phyloP scores from a whole-genome alignment of 2,113 vertebrate species.

The Laticauda laticaudata region DNA sequence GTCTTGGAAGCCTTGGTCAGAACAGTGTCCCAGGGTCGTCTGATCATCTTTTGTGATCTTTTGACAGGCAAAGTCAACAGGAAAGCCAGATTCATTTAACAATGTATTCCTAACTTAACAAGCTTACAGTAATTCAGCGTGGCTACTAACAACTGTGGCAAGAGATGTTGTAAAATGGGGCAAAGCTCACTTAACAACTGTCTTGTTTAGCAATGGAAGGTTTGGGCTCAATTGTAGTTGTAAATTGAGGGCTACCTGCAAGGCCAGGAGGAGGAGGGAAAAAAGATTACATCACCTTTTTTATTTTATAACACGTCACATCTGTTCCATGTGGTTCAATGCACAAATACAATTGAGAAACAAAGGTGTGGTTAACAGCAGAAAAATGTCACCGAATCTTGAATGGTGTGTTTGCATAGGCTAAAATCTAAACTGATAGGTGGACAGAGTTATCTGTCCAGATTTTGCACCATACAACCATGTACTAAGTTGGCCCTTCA shows the following conservation, averaged over 20 bases:
- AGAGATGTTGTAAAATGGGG: too few species aligned
- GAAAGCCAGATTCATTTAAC: too few species aligned
- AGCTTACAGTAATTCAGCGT: too few species aligned
- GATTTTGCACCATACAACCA: not conserved
- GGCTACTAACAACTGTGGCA: too few species aligned
- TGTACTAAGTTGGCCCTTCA: not conserved
- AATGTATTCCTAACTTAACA: too few species aligned
- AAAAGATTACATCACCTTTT: not conserved
- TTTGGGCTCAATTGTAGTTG: not conserved
- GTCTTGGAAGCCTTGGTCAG: too few species aligned
- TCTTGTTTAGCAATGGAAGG: not conserved
- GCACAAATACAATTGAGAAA: not conserved
- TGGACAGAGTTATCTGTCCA: not conserved
- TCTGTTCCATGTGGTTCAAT: not conserved
- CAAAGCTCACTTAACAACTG: too few species aligned
- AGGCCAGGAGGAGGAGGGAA: not conserved
- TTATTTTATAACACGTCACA: too few species aligned
- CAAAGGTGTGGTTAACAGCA: not conserved
- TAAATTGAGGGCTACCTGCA: not conserved
- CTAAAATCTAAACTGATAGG: not conserved
- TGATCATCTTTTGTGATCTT: too few species aligned
- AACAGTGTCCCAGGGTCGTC: too few species aligned
- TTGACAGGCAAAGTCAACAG: too few species aligned
- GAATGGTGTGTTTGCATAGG: not conserved
- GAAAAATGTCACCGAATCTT: not conserved